Evolutionary conservation across 2,888 invertebrate species (phyloP).

Genomic region (Agrotis segetum): DNA sequence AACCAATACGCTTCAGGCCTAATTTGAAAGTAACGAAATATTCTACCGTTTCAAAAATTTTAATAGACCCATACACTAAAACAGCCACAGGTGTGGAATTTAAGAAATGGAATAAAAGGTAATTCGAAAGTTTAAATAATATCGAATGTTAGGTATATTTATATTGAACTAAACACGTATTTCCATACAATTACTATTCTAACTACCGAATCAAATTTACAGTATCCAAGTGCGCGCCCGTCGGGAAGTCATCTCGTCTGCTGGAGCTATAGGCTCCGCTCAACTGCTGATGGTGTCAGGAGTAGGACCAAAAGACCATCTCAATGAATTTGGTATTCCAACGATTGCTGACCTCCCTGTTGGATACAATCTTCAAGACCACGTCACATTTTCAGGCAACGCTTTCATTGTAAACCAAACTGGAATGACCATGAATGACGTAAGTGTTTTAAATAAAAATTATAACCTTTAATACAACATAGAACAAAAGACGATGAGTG

Average conservation of each 20-base stretch:
- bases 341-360: conserved; percentile 93
- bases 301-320: conserved; percentile 93
- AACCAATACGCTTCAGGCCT: conserved; percentile 91
- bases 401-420: conserved; percentile 94
- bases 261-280: conserved; percentile 96
- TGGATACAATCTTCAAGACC: conserved; percentile 96
- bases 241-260: conserved; percentile 95
- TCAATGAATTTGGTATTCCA: conserved; percentile 91
- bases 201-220: conserved; percentile 51
- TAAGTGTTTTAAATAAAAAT: conserved; percentile 69
- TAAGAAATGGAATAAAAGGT: conserved; percentile 90
- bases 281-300: conserved; percentile 97
- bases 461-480: conserved; percentile 3
- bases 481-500: conserved; percentile 2
- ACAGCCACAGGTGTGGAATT: conserved; percentile 93
- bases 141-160: neutral
- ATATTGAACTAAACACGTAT: neutral
- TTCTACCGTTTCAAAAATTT: conserved; percentile 93
- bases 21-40: conserved; percentile 94
- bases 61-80: conserved; percentile 92
- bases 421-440: conserved; percentile 92
- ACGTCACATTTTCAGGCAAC: conserved; percentile 93
- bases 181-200: neutral
- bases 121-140: conserved; percentile 20
- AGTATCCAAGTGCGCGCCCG: conserved; percentile 88